phyloP scores from a whole-genome alignment of 1,140 invertebrate genomes.

The Meloidogyne hapla region DNA sequence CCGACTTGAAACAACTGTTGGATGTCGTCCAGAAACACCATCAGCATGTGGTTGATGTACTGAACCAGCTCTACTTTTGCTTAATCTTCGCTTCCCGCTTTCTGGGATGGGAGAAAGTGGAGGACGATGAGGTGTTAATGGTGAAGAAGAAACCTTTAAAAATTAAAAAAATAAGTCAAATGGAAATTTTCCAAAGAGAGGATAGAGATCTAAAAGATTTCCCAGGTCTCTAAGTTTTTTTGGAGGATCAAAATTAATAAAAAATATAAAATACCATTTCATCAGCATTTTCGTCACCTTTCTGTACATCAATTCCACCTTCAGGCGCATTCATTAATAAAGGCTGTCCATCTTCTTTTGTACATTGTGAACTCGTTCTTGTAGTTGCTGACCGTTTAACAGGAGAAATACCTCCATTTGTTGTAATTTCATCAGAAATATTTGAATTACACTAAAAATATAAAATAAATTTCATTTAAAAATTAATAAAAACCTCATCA shows the following conservation, averaged over 20 bases:
- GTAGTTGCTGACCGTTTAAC: conserved; percentile 20
- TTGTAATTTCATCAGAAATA: conserved; percentile 10
- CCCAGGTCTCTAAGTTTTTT: no score
- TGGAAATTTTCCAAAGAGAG: not conserved
- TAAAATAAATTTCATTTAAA: not conserved
- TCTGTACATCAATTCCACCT: not conserved
- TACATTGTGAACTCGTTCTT: conserved; percentile 37
- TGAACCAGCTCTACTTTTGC: conserved; percentile 56
- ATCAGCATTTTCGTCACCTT: conserved; percentile 9
- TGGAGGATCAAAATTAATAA: no score
- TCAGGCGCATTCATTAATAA: conserved; percentile 35
- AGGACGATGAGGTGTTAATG: conserved; percentile 39
- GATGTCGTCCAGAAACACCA: not conserved
- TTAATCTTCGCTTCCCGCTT: conserved; percentile 28
- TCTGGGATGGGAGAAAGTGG: conserved; percentile 53
- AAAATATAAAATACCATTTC: not conserved
- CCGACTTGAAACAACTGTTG: conserved; percentile 25
- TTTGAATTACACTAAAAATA: conserved; percentile 18
- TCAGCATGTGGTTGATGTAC: conserved; percentile 38
- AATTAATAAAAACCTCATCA: conserved; percentile 4
- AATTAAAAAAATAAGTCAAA: not conserved
- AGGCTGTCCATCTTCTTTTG: conserved; percentile 45
- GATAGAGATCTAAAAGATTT: no score
- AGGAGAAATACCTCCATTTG: conserved; percentile 25
- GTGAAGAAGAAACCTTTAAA: conserved; percentile 11